Evolutionary conservation across 2,888 invertebrate species (phyloP), one percentile per base, ranked within the genome.

Genomic region (Artemia sp.): DNA sequence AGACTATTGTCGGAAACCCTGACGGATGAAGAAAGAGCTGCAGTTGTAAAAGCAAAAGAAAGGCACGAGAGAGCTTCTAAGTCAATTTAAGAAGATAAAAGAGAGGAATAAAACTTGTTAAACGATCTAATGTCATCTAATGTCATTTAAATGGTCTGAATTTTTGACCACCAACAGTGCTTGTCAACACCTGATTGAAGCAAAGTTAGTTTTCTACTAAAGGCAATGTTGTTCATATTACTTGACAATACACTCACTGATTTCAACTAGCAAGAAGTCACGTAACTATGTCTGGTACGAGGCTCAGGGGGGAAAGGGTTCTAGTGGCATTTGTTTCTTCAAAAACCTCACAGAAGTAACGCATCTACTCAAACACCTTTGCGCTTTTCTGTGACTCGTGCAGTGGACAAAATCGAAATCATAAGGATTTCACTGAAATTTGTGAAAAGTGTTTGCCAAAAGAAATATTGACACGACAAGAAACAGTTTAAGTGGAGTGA

Each of bases 1-100:
- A 53, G 53, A 53, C n/a, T 53, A 53, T 53, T 53, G 53, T 53
- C 53, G 53, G 53, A 53, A n/a, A 53, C 12, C 53, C 12, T 53
- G 53, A 53, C 53, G 53, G 53, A 53, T 12, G 53, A 53, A 53
- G 53, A 53, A 53, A 53, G 53, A 53, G 53, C 53, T 53, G 53
- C 53, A 53, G 53, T 53, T 53, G 53, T 53, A 53, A n/a, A 53
- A 53, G 53, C 53, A 53, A 53, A 53, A 53, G 53, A 53, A 53
- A 53, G 12, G 12, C 53, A 53, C 1, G 53, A 53, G 53, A 53
- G 53, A 53, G 53, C 53, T 53, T 53, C n/a, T 53, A 53, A 53
- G 53, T 53, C 53, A 53, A n/a, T n/a, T 53, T 53, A 53, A 12
- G 53, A 53, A 53, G n/a, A 53, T 53, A 53, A 53, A n/a, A 53